phyloP scores from a whole-genome alignment of 2,888 invertebrate species.

The Archips xylosteana region DNA sequence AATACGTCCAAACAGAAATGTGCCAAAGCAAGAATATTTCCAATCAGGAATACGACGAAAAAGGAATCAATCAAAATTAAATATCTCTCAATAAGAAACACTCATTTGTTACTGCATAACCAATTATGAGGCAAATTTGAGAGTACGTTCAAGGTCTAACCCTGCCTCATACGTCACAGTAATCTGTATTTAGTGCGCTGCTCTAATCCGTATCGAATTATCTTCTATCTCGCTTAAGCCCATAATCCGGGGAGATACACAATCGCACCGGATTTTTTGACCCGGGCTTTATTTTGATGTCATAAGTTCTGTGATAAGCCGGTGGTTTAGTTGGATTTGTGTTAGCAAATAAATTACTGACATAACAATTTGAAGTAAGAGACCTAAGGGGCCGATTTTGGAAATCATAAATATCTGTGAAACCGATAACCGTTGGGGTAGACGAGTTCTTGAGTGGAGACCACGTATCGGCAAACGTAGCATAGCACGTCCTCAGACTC shows the following conservation, averaged over 20 bases:
- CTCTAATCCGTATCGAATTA: constrained; percentile 16
- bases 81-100: too few relatives aligned
- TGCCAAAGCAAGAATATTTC: too few relatives aligned
- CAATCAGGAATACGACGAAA: too few relatives aligned
- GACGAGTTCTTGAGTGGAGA: too few relatives aligned
- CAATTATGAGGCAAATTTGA: constrained; percentile 3
- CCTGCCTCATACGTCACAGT: constrained; percentile 14
- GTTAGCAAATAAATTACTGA: not conserved
- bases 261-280: constrained; percentile 21
- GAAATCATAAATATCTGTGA: too few relatives aligned
- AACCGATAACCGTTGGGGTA: too few relatives aligned
- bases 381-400: too few relatives aligned
- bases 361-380: too few relatives aligned
- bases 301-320: constrained; percentile 11
- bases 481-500: too few relatives aligned
- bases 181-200: constrained; percentile 27
- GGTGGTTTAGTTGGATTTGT: not conserved
- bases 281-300: constrained; percentile 13
- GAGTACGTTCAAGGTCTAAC: not conserved
- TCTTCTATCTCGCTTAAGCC: constrained; percentile 14
- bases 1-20: too few relatives aligned
- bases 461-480: too few relatives aligned
- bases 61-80: too few relatives aligned
- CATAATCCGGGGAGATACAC: constrained; percentile 9
- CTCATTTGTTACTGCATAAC: constrained; percentile 4